A percentile compares a stretch with the other conserved stretches of the same genome.
These are phyloP conservation scores for Sinelater perroti DNA, from an alignment of 2,888 invertebrate genomes.

Conservation along the genomic window DNA sequence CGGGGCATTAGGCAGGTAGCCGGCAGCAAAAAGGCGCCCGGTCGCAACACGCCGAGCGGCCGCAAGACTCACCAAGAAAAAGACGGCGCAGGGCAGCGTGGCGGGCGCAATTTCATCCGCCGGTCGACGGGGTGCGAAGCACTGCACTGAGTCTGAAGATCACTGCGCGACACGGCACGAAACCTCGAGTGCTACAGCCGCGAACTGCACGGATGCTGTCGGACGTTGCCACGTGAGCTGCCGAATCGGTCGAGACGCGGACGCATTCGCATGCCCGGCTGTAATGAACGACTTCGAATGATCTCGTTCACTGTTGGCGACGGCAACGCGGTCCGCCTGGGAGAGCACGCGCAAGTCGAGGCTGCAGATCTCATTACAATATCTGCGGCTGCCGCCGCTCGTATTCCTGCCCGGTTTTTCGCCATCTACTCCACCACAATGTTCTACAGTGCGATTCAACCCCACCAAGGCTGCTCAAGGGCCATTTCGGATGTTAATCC, in stretches of 20 bases:
- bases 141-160: constrained; percentile 23
- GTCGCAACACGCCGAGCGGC: too few relatives aligned
- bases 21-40: too few relatives aligned
- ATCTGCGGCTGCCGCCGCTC: constrained; percentile 36
- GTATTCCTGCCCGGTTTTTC: too few relatives aligned
- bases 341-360: constrained; percentile 48
- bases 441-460: too few relatives aligned
- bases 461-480: too few relatives aligned
- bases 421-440: too few relatives aligned
- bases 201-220: constrained; percentile 21
- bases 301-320: constrained; percentile 49
- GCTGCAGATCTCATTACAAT: constrained; percentile 46
- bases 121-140: constrained; percentile 9
- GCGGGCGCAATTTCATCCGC: constrained; percentile 17
- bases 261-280: constrained; percentile 46
- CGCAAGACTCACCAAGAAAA: constrained; percentile 26
- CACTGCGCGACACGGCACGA: too few relatives aligned
- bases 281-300: constrained; percentile 53
- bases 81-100: constrained; percentile 3
- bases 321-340: constrained; percentile 44
- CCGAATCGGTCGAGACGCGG: constrained; percentile 40
- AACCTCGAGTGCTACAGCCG: too few relatives aligned
- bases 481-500: too few relatives aligned
- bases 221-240: constrained; percentile 49
- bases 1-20: too few relatives aligned